These are phyloP conservation scores for Microcebus griseorufus DNA, from an alignment of 2,113 vertebrate species.

Conservation along the genomic window DNA sequence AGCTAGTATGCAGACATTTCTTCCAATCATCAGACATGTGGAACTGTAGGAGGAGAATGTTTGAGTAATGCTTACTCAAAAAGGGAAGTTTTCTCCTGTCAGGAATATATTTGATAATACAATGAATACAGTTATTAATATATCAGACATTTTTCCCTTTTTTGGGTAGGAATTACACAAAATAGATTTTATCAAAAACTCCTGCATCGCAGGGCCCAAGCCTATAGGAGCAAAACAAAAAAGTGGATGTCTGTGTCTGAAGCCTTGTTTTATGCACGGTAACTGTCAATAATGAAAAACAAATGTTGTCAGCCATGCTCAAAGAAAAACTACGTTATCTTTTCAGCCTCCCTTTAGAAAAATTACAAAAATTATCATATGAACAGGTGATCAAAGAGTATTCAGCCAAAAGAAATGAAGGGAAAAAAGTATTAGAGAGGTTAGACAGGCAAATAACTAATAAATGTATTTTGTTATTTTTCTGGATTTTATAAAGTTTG, in stretches of 20 bases:
- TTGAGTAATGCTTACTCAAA: neutral
- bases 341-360: slow-evolving; percentile 28
- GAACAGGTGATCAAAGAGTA: slow-evolving; percentile 29
- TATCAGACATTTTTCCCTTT: neutral
- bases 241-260: neutral
- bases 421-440: neutral
- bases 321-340: slow-evolving; percentile 46
- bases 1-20: neutral
- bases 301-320: neutral
- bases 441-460: neutral
- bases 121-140: neutral
- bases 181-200: slow-evolving; percentile 10
- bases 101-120: neutral
- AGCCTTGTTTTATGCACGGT: neutral
- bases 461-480: slow-evolving; percentile 18
- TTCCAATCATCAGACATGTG: neutral
- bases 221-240: neutral
- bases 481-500: neutral
- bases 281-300: neutral
- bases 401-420: slow-evolving; percentile 2
- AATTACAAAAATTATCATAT: slow-evolving; percentile 46
- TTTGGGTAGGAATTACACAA: neutral
- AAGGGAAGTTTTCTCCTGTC: neutral
- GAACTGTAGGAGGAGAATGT: neutral
- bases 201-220: neutral